Evolutionary conservation across 2,797 vertebrate genomes (phyloP), one percentile per base, ranked within the genome.

Genomic region (Uromys caudimaculatus): DNA sequence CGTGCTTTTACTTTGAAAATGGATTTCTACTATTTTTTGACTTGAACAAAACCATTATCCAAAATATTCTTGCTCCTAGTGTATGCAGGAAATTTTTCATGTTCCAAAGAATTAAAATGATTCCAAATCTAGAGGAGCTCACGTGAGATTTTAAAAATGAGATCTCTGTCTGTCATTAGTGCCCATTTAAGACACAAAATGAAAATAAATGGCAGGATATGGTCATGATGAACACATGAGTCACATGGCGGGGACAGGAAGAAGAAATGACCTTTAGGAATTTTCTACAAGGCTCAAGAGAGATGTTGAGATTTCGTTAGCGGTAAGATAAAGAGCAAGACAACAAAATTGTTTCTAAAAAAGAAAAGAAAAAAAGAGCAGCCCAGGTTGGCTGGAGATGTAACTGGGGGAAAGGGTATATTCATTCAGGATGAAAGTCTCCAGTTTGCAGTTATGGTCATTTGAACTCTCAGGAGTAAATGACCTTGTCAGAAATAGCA

Each of bases 401-500:
- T 89, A 94, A 38, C 13, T 50, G 58, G 69, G 24, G 29, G n/a
- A 54, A 21, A 11, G 85, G 21, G 13, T 54, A 0, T 67, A 23
- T 92, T 92, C 69, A 47, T 89, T 92, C 17, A 83, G 58, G 77
- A 85, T 54, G 35, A 76, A 89, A 67, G 64, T 60, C 81, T 71
- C 84, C 50, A n/a, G 27, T 94, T 27, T 95, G 52, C 13, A 71
- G 50, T n/a, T 76, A 44, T 71, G 60, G 16, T 62, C 32, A 35
- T 86, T 77, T 96, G 85, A 96, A 97, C 96, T 50, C 88, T 47
- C 71, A 60, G 82, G 76, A 95, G 89, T 90, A 97, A 97, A 95
- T 92, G 94, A 91, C 78, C 67, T 94, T 69, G 27, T 64, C 44
- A 82, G 84, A 93, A 96, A 93, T 67, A 85, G 3, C 91, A 77